These are phyloP conservation scores for Tringa solitaria DNA, from an alignment of 2,113 vertebrate species.

Conservation along the genomic window DNA sequence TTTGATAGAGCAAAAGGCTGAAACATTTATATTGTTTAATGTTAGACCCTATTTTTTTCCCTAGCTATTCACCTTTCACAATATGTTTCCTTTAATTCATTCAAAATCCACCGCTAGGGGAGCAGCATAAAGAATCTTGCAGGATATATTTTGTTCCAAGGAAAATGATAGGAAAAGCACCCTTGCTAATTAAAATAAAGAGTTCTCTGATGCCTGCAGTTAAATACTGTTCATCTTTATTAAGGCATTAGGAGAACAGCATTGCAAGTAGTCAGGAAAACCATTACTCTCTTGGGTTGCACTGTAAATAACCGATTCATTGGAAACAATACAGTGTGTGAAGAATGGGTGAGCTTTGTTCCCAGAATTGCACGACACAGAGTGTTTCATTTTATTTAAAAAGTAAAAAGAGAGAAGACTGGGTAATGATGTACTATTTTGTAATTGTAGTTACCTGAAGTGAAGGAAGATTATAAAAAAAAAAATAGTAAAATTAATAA, in stretches of 20 bases:
- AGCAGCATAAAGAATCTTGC: background rate
- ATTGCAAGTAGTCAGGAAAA: background rate
- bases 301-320: background rate
- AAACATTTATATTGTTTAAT: constrained; percentile 53
- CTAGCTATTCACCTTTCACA: constrained; percentile 29
- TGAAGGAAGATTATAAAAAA: background rate
- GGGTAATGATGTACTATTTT: background rate
- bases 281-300: background rate
- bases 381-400: background rate
- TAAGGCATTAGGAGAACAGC: background rate
- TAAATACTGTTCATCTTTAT: constrained; percentile 35
- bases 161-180: background rate
- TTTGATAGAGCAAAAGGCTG: constrained; percentile 49
- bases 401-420: background rate
- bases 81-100: constrained; percentile 38
- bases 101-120: constrained; percentile 31
- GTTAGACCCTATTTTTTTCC: background rate
- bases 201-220: background rate
- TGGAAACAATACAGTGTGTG: background rate
- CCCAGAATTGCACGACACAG: background rate
- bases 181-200: constrained; percentile 10
- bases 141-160: background rate
- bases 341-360: background rate
- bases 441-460: background rate
- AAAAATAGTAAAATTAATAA: background rate